These are phyloP conservation scores for Austrofundulus limnaeus DNA, from an alignment of 2,113 vertebrate genomes.

Conservation along the genomic window DNA sequence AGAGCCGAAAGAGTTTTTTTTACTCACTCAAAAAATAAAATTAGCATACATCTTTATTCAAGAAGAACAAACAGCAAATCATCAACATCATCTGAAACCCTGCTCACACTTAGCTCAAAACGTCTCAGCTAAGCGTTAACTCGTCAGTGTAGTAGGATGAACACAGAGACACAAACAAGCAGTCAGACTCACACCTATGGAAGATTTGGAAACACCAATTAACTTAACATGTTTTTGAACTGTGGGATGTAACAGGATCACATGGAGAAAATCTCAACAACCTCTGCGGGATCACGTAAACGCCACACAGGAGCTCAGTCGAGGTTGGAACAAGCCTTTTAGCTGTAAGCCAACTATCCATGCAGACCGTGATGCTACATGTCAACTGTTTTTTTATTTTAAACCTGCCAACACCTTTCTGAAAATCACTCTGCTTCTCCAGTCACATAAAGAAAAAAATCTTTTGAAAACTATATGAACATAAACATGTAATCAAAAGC, in stretches of 20 bases:
- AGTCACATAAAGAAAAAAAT: neutral
- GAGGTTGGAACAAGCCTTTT: constrained; percentile 1
- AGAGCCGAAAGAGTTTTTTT: neutral
- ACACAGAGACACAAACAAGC: no score
- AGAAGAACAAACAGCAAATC: neutral
- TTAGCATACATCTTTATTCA: neutral
- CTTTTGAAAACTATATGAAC: neutral
- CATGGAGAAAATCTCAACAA: neutral
- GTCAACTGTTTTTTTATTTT: neutral
- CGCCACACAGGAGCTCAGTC: neutral
- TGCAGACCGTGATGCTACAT: neutral
- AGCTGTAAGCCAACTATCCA: neutral
- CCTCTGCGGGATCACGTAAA: neutral
- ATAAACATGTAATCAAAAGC: neutral
- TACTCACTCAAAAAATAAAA: neutral
- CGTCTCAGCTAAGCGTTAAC: neutral
- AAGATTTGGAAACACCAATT: no score
- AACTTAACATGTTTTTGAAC: neutral
- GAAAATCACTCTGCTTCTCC: neutral
- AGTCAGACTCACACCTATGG: no score
- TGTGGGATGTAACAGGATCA: neutral
- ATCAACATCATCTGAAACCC: neutral
- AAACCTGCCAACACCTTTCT: neutral
- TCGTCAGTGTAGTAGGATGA: no score
- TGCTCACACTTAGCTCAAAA: neutral